A percentile compares a stretch with the other conserved stretches of the same genome.
These are phyloP conservation scores for Nomada fabriciana DNA, from an alignment of 2,888 invertebrate species.

Conservation along the genomic window DNA sequence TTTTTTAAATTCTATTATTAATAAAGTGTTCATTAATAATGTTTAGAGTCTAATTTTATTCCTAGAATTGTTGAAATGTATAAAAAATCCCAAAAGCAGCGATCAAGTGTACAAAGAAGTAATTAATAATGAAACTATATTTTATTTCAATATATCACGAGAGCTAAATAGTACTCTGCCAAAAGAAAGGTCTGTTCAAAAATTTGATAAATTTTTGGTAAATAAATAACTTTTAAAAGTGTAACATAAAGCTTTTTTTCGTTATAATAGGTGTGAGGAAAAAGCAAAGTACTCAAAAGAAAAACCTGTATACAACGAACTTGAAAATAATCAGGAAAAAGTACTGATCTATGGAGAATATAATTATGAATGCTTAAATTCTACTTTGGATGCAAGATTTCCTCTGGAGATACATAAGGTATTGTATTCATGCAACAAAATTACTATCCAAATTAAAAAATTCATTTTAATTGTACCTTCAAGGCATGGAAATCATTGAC, in stretches of 20 bases:
- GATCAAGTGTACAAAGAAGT: constrained; percentile 17
- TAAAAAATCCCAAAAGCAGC: constrained; percentile 11
- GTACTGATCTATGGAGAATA: constrained; percentile 74
- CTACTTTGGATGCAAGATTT: constrained; percentile 75
- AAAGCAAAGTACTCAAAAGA: constrained; percentile 5
- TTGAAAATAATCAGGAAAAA: constrained; percentile 55
- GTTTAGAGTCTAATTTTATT: constrained; percentile 10
- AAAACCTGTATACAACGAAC: background rate
- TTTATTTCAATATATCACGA: constrained; percentile 13
- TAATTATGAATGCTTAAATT: constrained; percentile 66
- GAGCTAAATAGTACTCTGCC: background rate
- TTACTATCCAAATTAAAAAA: background rate
- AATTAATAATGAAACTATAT: constrained; percentile 13
- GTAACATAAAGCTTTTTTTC: background rate
- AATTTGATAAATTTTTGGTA: background rate
- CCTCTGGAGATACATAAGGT: constrained; percentile 72
- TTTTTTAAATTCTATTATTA: background rate
- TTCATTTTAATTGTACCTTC: constrained; percentile 3
- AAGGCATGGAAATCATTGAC: constrained; percentile 59
- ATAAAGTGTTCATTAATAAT: background rate
- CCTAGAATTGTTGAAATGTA: constrained; percentile 10
- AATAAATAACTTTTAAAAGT: background rate
- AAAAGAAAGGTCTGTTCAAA: constrained; percentile 33
- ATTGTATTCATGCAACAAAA: background rate
- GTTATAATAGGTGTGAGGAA: constrained; percentile 1